Evolutionary conservation across 2,888 invertebrate genomes (phyloP).

Genomic region (Idaea aversata): DNA sequence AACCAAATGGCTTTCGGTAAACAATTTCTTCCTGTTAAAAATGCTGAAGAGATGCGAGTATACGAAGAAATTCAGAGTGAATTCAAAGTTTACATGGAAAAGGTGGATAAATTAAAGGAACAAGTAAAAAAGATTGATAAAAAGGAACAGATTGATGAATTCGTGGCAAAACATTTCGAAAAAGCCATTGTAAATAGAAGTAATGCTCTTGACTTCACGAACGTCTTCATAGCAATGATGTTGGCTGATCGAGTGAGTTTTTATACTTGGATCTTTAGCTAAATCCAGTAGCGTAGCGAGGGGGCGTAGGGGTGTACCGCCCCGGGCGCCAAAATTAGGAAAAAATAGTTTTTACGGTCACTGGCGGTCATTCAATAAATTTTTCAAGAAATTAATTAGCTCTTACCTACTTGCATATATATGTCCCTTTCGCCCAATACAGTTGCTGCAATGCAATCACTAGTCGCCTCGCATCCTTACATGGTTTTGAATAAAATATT

Average conservation of each 20-base stretch:
- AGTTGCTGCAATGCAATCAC: too few species aligned
- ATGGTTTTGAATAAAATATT: too few species aligned
- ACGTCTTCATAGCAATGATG: slow-evolving; percentile 44
- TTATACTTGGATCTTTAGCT: too few species aligned
- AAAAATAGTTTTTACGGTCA: too few species aligned
- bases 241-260: slow-evolving; percentile 45
- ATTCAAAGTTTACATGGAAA: slow-evolving; percentile 32
- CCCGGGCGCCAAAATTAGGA: too few species aligned
- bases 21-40: slow-evolving; percentile 41
- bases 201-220: slow-evolving; percentile 45
- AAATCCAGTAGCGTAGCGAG: too few species aligned
- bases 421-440: too few species aligned
- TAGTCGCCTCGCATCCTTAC: too few species aligned
- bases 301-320: too few species aligned
- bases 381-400: too few species aligned
- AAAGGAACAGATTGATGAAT: slow-evolving; percentile 39
- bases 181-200: slow-evolving; percentile 39
- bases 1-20: slow-evolving; percentile 45
- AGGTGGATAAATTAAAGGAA: neutral
- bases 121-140: slow-evolving; percentile 39
- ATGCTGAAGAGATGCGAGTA: slow-evolving; percentile 35
- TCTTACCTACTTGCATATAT: too few species aligned
- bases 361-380: too few species aligned
- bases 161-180: slow-evolving; percentile 43
- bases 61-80: slow-evolving; percentile 40